Evolutionary conservation across 2,888 invertebrate genomes (phyloP), one percentile per base, ranked within the genome.

Genomic region (Dynastes tityus): DNA sequence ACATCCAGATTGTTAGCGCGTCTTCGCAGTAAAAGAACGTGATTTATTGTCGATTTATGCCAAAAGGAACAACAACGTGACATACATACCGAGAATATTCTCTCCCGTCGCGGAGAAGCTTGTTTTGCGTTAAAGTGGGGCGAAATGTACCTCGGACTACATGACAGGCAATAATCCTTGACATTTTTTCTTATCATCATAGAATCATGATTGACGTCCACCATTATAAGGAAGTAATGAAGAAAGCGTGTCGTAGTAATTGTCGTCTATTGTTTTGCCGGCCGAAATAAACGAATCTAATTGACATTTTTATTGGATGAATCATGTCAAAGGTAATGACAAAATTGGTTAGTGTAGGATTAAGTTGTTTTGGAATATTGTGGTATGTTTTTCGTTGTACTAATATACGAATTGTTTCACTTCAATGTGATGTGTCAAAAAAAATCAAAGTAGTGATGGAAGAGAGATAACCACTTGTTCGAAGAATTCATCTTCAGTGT

Each of bases 21-120:
- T 58, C 73, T 73, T 73, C 58, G 58, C 13, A 16, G 58, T 73
- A 73, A 32, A 73, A 45, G 16, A 8, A n/a, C 11, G 58, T 58
- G 73, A 73, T 73, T 58, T 73, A 73, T 37, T 58, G 73, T 58
- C 40, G 32, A 73, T 58, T 37, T 73, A 73, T 45, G 37, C 73
- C 55, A 29, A 58, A 58, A 73, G 37, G 58, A 61, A 73, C 58
- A 58, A 73, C 32, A 61, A 73, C 73, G 73, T 45, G 73, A 73
- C 73, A 73, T 58, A 73, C 58, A 73, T 73, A 71, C 73, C 22
- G 22, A 61, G 70, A 70, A 70, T 70, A 29, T 27, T 29, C 53
- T 64, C 8, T 9, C 11, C 45, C 32, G 32, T 32, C 32, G 4
- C 65, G 16, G n/a, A 40, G 73, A 73, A 40, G 22, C 37, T 16